phyloP scores from a whole-genome alignment of 2,113 vertebrate genomes.

The Nerophis ophidion region DNA sequence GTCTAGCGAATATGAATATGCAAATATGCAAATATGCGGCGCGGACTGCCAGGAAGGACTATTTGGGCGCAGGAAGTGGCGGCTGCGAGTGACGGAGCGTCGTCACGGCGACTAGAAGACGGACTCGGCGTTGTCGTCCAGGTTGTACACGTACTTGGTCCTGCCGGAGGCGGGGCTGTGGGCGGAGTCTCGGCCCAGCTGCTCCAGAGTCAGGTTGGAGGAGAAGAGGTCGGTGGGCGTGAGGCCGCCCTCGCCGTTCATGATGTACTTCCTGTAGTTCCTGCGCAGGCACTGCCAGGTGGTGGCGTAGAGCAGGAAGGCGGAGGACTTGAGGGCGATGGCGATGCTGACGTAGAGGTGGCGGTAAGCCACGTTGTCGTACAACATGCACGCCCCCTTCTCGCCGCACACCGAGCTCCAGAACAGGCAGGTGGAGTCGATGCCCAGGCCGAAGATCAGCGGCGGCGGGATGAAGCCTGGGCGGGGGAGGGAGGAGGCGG shows the following conservation, averaged over 20 bases:
- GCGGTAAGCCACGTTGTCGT: constrained; percentile 72
- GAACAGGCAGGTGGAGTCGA: constrained; percentile 74
- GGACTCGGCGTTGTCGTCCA: constrained; percentile 75
- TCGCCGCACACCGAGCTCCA: constrained; percentile 72
- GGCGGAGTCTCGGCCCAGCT: constrained; percentile 64
- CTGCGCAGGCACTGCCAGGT: constrained; percentile 71
- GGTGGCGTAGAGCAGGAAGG: constrained; percentile 69
- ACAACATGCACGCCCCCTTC: constrained; percentile 70
- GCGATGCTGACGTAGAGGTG: constrained; percentile 75
- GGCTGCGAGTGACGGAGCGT: constrained; percentile 19
- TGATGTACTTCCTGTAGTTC: constrained; percentile 73
- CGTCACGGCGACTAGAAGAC: constrained; percentile 57
- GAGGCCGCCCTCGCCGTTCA: constrained; percentile 69
- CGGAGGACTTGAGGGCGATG: constrained; percentile 67
- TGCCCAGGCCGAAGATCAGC: constrained; percentile 75
- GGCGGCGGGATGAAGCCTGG: constrained; percentile 74
- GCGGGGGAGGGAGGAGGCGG: neutral
- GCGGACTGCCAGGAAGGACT: neutral
- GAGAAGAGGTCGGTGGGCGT: constrained; percentile 70
- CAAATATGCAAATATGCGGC: neutral
- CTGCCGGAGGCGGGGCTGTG: constrained; percentile 63
- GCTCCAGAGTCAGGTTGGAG: constrained; percentile 70
- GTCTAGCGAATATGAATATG: no score
- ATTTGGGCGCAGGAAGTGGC: constrained; percentile 6
- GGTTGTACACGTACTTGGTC: constrained; percentile 74